Evolutionary conservation across 1,140 invertebrate genomes (phyloP).

Genomic region (Pararge aegeria): DNA sequence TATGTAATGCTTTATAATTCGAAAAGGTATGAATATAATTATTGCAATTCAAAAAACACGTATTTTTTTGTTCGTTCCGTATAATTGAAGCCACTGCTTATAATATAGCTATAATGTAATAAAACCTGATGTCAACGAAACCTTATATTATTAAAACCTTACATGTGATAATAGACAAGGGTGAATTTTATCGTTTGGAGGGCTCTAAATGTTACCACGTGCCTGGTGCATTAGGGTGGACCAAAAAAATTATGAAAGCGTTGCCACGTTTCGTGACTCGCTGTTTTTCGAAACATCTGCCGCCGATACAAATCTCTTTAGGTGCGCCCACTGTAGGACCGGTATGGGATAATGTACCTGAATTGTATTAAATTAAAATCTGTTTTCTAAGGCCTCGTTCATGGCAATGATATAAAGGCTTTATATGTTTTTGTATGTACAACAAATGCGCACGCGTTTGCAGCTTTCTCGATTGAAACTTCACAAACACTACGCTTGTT

Average conservation of each 20-base stretch:
- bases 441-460: too few relatives aligned
- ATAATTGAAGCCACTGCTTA: too few relatives aligned
- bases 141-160: background rate
- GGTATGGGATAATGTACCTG: background rate
- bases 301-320: constrained; percentile 14
- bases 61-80: too few relatives aligned
- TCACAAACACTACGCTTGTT: too few relatives aligned
- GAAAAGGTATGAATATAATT: too few relatives aligned
- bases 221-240: constrained; percentile 11
- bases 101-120: too few relatives aligned
- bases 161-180: background rate
- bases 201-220: constrained; percentile 14
- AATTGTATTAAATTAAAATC: background rate
- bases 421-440: too few relatives aligned
- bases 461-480: too few relatives aligned
- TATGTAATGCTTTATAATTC: too few relatives aligned
- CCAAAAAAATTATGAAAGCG: constrained; percentile 6
- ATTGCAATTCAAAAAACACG: too few relatives aligned
- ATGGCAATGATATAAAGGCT: too few relatives aligned
- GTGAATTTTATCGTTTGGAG: background rate
- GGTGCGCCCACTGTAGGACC: background rate
- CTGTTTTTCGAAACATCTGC: constrained; percentile 22
- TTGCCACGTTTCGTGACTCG: constrained; percentile 18
- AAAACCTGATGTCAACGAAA: background rate
- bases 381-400: too few relatives aligned